Evolutionary conservation across 2,888 invertebrate genomes (phyloP).

Genomic region (Acleris sparsana): DNA sequence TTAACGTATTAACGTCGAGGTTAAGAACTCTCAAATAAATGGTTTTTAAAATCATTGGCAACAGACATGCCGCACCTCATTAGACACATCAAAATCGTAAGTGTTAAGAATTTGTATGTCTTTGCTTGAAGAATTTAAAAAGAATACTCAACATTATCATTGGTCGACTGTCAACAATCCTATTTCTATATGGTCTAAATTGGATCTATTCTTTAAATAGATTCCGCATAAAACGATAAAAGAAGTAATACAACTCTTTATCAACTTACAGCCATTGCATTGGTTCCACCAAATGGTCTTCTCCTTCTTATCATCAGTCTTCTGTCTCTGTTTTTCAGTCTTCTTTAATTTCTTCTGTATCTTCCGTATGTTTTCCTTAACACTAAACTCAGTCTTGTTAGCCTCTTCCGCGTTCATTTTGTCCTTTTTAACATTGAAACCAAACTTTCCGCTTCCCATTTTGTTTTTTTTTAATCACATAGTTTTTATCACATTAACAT

Average conservation of each 20-base stretch:
- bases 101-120: no score
- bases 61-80: no score
- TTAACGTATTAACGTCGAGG: no score
- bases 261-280: slow-evolving; percentile 75
- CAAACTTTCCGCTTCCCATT: slow-evolving; percentile 79
- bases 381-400: slow-evolving; percentile 75
- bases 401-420: slow-evolving; percentile 64
- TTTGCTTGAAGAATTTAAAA: no score
- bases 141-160: no score
- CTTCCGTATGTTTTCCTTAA: slow-evolving; percentile 76
- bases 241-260: not conserved
- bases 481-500: slow-evolving; percentile 55
- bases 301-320: slow-evolving; percentile 73
- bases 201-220: no score
- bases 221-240: not conserved
- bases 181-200: no score
- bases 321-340: slow-evolving; percentile 76
- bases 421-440: slow-evolving; percentile 71
- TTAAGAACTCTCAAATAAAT: no score
- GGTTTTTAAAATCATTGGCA: no score
- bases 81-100: no score
- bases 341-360: slow-evolving; percentile 78
- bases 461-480: slow-evolving; percentile 58
- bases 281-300: slow-evolving; percentile 82
- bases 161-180: no score